These are phyloP conservation scores for Dinoponera quadriceps DNA, from an alignment of 1,140 invertebrate species.

Conservation along the genomic window DNA sequence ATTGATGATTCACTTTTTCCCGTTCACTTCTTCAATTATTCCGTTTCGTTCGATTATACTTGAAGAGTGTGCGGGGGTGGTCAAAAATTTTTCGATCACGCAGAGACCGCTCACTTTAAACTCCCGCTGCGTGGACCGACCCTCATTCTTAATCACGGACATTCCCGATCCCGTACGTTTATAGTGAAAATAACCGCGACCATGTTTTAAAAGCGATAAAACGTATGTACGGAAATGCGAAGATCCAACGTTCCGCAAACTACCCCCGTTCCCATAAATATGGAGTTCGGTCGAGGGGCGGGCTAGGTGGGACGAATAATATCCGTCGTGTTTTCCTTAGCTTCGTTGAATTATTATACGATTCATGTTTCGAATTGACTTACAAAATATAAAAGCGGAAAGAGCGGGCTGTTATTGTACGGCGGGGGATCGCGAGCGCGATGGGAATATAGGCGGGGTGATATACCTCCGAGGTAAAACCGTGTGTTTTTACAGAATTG, in stretches of 20 bases:
- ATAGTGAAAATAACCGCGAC: slow-evolving; percentile 37
- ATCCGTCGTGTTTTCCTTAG: slow-evolving; percentile 84
- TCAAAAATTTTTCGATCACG: not conserved
- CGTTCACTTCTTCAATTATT: not conserved
- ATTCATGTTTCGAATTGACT: slow-evolving; percentile 86
- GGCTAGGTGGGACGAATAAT: slow-evolving; percentile 82
- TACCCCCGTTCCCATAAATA: slow-evolving; percentile 77
- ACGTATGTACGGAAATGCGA: slow-evolving; percentile 40
- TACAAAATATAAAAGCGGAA: slow-evolving; percentile 85
- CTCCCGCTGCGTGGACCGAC: not conserved
- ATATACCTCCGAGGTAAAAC: slow-evolving; percentile 80
- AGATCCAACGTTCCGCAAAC: slow-evolving; percentile 57
- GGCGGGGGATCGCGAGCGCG: slow-evolving; percentile 73
- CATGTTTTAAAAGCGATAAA: slow-evolving; percentile 57
- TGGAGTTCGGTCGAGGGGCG: slow-evolving; percentile 78
- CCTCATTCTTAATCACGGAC: not conserved
- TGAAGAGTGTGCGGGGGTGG: not conserved
- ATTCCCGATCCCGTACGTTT: slow-evolving; percentile 24
- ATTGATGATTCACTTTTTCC: not conserved
- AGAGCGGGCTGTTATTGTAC: slow-evolving; percentile 85
- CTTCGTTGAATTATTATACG: slow-evolving; percentile 85
- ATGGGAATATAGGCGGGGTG: slow-evolving; percentile 45
- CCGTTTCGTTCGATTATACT: not conserved
- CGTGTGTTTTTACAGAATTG: slow-evolving; percentile 80
- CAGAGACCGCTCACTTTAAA: not conserved